phyloP scores from a whole-genome alignment of 2,113 vertebrate genomes.

The Benitochromis conjunctus region DNA sequence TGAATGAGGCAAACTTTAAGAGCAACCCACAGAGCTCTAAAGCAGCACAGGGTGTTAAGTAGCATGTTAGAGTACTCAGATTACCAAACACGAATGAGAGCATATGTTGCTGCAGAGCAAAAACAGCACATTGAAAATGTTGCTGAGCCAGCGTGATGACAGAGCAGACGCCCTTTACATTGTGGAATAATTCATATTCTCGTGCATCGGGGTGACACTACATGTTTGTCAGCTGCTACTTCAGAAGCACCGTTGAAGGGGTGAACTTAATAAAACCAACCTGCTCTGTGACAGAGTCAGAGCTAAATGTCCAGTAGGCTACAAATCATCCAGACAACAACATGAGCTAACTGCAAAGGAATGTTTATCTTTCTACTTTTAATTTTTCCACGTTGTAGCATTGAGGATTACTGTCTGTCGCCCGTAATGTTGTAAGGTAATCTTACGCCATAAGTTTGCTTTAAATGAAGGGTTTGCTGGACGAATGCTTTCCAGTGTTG shows the following conservation, averaged over 20 bases:
- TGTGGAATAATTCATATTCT: background rate
- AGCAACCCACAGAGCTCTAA: background rate
- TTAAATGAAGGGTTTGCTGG: background rate
- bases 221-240: background rate
- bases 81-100: background rate
- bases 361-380: too few species aligned
- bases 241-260: background rate
- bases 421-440: background rate
- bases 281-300: background rate
- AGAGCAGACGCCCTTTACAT: background rate
- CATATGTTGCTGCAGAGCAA: background rate
- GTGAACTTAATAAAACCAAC: background rate
- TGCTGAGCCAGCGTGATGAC: background rate
- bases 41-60: background rate
- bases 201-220: background rate
- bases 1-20: background rate
- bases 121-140: background rate
- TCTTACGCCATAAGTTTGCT: background rate
- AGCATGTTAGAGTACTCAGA: background rate
- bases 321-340: background rate
- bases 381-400: background rate
- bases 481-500: background rate
- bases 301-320: fast-evolving
- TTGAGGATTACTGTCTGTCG: background rate
- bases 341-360: background rate